Percentiles rank a stretch among this genome's conserved stretches.
Conservation (phyloP, 2,113 vertebrate species). For the Osmerus mordax region DNA sequence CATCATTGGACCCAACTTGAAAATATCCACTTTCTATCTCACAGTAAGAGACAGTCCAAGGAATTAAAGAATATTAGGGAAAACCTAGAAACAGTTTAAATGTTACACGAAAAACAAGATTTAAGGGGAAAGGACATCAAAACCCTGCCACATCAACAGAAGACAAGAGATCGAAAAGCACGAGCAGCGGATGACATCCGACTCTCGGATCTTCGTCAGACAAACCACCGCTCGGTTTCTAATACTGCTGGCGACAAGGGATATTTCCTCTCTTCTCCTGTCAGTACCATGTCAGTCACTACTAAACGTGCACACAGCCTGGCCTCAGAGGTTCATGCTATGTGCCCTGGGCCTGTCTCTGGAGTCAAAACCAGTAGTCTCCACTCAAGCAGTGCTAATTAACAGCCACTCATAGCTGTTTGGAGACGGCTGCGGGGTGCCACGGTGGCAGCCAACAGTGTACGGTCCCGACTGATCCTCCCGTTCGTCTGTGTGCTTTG, state of each 20-base stretch:
- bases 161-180: no score
- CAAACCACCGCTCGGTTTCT: no score
- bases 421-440: conserved; percentile 21
- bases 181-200: no score
- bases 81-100: no score
- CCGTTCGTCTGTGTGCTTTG: conserved; percentile 14
- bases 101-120: no score
- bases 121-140: no score
- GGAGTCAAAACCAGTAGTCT: conserved; percentile 40
- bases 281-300: conserved; percentile 10
- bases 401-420: conserved; percentile 42
- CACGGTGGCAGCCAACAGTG: conserved; percentile 32
- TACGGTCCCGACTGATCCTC: neutral
- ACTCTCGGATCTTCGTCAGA: no score
- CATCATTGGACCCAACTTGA: no score
- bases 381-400: conserved; percentile 49
- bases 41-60: neutral
- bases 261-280: neutral
- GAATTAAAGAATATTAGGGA: neutral
- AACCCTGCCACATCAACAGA: no score
- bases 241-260: no score
- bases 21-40: no score
- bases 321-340: conserved; percentile 22
- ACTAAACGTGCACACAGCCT: conserved; percentile 4
- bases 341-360: conserved; percentile 10